phyloP scores from a whole-genome alignment of 2,113 vertebrate species.

The Chamaetylas fuelleborni region DNA sequence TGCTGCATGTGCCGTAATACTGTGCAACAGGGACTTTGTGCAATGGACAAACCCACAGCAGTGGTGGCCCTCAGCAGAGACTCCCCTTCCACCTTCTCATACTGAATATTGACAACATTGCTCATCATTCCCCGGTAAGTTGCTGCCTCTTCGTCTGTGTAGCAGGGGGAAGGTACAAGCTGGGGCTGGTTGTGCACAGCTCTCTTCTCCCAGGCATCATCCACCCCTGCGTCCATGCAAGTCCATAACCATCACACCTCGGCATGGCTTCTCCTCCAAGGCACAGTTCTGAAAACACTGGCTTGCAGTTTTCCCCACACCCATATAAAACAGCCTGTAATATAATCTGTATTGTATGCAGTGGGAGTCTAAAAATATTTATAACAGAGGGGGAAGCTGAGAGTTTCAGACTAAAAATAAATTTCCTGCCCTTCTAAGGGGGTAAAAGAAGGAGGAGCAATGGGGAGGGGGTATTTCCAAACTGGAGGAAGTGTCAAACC shows the following conservation, averaged over 20 bases:
- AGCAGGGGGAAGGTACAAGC: background rate
- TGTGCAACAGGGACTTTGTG: background rate
- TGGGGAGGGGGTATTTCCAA: background rate
- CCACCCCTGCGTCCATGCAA: rapidly evolving
- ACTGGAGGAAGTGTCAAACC: background rate
- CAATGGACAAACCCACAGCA: background rate
- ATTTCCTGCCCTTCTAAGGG: background rate
- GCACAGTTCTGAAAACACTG: background rate
- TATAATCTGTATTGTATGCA: rapidly evolving
- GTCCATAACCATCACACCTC: rapidly evolving
- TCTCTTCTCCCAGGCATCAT: background rate
- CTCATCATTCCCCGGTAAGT: background rate
- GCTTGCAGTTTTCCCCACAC: background rate
- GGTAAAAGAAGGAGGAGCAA: rapidly evolving
- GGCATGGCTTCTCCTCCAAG: background rate
- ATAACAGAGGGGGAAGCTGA: background rate
- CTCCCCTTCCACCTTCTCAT: background rate
- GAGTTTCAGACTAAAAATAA: background rate
- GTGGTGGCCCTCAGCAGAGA: no score
- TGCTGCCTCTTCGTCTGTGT: background rate
- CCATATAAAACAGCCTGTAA: no score
- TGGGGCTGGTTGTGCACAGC: background rate
- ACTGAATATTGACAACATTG: background rate
- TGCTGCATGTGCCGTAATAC: rapidly evolving
- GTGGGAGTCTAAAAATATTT: background rate